These are phyloP conservation scores for Noctuana brunneofusca DNA, from an alignment of 2,888 invertebrate genomes.

Conservation along the genomic window DNA sequence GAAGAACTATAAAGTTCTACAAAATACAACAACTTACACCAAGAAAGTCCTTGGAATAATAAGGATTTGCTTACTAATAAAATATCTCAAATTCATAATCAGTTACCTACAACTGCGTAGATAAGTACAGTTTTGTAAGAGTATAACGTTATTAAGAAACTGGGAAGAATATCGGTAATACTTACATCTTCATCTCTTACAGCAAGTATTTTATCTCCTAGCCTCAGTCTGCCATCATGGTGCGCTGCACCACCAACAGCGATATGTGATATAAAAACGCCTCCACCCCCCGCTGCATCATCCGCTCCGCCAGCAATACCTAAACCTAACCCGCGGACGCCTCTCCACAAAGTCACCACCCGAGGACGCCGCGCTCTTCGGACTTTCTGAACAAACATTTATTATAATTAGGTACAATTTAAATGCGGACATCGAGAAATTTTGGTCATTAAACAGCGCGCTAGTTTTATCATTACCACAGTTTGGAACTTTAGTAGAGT, in stretches of 20 bases:
- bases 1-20: no score
- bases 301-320: constrained; percentile 79
- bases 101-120: no score
- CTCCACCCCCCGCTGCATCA: constrained; percentile 75
- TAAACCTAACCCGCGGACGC: constrained; percentile 71
- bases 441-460: constrained; percentile 16
- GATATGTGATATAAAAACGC: constrained; percentile 78
- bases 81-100: no score
- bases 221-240: constrained; percentile 72
- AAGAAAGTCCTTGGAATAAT: no score
- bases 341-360: constrained; percentile 74
- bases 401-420: constrained; percentile 30
- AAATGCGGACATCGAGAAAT: constrained; percentile 23
- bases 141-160: no score
- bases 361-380: constrained; percentile 72
- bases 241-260: constrained; percentile 77
- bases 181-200: constrained; percentile 72
- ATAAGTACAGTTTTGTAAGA: no score
- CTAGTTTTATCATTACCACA: constrained; percentile 23
- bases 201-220: constrained; percentile 80
- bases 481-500: constrained; percentile 13
- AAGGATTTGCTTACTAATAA: no score
- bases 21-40: no score
- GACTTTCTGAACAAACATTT: constrained; percentile 56
- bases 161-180: neutral